A percentile compares a stretch with the other conserved stretches of the same genome.
Conservation (phyloP, 1,140 invertebrate species). For the Mycetomoellerius zeteki region DNA sequence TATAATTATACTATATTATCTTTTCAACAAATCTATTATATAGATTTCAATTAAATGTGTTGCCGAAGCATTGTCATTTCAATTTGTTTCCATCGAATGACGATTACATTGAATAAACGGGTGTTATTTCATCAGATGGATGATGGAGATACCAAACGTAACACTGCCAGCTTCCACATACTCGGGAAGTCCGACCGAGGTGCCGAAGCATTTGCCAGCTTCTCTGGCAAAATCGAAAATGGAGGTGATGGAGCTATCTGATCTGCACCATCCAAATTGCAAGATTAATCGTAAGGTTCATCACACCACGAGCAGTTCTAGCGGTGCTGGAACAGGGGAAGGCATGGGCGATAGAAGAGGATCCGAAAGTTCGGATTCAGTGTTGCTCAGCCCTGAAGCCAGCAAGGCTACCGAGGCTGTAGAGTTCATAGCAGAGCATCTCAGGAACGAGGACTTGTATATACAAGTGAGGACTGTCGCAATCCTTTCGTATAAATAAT, state of each 20-base stretch:
- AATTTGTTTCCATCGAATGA: background rate
- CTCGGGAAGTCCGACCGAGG: conserved; percentile 92
- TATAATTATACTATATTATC: too few relatives aligned
- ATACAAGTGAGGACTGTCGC: conserved; percentile 93
- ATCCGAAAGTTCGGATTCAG: conserved; percentile 96
- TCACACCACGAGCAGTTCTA: conserved; percentile 88
- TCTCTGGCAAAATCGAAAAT: conserved; percentile 91
- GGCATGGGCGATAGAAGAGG: conserved; percentile 90
- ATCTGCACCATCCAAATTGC: conserved; percentile 98
- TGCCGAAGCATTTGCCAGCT: conserved; percentile 90
- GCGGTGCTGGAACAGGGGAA: conserved; percentile 88
- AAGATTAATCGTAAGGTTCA: conserved; percentile 95
- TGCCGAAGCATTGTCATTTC: background rate
- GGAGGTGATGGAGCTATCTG: conserved; percentile 97
- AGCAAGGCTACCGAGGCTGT: conserved; percentile 98
- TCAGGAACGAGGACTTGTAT: conserved; percentile 98
- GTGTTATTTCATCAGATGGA: conserved; percentile 89
- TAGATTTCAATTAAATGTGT: background rate
- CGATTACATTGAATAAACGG: background rate
- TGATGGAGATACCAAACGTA: conserved; percentile 98
- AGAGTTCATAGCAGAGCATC: conserved; percentile 99
- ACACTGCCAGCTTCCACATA: conserved; percentile 92
- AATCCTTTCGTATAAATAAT: background rate
- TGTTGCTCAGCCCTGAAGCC: conserved; percentile 96
- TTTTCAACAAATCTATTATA: background rate